Evolutionary conservation across 2,113 vertebrate genomes (phyloP).

Genomic region (Larimichthys crocea): DNA sequence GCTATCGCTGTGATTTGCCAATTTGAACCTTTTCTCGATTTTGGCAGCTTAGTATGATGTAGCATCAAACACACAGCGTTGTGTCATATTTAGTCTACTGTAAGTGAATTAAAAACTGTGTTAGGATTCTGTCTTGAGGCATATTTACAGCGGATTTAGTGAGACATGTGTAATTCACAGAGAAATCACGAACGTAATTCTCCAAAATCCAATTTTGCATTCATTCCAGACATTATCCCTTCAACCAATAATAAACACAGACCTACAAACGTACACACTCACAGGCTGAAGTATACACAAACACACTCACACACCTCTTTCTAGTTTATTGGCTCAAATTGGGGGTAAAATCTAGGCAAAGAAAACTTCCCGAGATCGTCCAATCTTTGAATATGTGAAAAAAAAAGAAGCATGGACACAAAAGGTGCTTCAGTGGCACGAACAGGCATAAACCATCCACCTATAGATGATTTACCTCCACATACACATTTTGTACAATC

Average conservation of each 20-base stretch:
- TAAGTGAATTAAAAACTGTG: constrained; percentile 8
- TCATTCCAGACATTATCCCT: constrained; percentile 12
- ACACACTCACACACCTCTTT: constrained; percentile 10
- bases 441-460: constrained; percentile 11
- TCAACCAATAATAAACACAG: background rate
- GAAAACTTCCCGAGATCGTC: background rate
- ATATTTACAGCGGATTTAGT: constrained; percentile 19
- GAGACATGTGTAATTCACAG: constrained; percentile 11
- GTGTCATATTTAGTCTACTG: constrained; percentile 3
- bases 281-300: constrained; percentile 1
- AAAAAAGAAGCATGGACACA: background rate
- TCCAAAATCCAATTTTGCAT: constrained; percentile 32
- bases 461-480: constrained; percentile 31
- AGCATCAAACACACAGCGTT: background rate
- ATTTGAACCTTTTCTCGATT: background rate
- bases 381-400: background rate
- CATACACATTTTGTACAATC: constrained; percentile 8
- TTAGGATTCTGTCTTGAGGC: background rate
- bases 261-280: background rate
- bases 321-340: constrained; percentile 14
- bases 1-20: background rate
- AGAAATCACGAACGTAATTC: constrained; percentile 25
- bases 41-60: background rate
- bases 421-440: constrained; percentile 7
- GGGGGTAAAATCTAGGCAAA: constrained; percentile 22